Evolutionary conservation across 2,797 vertebrate genomes (phyloP).

Genomic region (Vipera latastei): DNA sequence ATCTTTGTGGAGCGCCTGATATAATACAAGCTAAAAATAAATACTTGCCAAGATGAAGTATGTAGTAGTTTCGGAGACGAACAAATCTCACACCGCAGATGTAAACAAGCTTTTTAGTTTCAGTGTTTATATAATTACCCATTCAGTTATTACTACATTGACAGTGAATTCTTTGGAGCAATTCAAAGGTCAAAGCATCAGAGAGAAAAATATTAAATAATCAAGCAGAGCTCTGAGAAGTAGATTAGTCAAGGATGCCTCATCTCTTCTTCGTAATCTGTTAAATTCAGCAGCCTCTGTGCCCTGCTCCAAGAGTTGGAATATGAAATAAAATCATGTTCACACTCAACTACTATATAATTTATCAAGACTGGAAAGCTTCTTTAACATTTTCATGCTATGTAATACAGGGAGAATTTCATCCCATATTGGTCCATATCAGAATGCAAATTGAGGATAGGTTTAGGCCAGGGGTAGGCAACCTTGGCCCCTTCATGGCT

Average conservation of each 20-base stretch:
- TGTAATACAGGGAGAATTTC: not conserved
- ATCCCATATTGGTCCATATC: not conserved
- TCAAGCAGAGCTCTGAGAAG: not conserved
- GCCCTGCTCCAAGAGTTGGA: not conserved
- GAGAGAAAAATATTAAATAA: accelerated
- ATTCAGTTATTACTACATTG: accelerated
- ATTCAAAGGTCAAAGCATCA: not conserved
- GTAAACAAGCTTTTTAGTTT: accelerated
- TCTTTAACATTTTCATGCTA: not conserved
- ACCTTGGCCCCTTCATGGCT: too few species aligned
- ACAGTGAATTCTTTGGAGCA: not conserved
- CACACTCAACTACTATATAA: not conserved
- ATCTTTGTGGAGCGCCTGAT: not conserved
- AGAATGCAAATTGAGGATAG: not conserved
- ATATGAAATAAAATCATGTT: not conserved
- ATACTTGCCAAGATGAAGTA: not conserved
- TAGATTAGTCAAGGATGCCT: accelerated
- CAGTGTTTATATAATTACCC: not conserved
- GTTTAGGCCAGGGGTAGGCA: not conserved
- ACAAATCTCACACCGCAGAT: not conserved
- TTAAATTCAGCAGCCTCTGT: not conserved
- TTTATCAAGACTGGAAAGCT: not conserved
- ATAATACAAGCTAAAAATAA: not conserved
- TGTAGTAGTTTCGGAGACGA: accelerated
- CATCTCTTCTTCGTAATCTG: not conserved